Percentiles rank a stretch among this genome's conserved stretches.
Evolutionary conservation across 30 jellyfish, hydroid and myxozoan species (phyloP).

Genomic region (Haliclystus octoradiatus): DNA sequence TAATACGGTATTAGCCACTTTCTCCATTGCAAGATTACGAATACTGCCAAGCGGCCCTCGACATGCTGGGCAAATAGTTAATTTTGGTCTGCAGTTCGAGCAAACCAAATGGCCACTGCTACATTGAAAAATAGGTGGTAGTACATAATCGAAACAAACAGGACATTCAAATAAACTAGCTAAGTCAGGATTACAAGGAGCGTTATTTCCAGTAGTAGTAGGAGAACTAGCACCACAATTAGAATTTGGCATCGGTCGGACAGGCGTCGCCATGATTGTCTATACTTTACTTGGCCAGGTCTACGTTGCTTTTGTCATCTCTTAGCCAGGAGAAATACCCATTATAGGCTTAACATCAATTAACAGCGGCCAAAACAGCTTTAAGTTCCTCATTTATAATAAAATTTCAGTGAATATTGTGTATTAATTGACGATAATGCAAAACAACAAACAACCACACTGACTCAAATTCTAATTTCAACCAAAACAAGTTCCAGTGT

Average conservation of each 20-base stretch:
- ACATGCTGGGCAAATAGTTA: slow-evolving; percentile 96
- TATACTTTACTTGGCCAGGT: too few relatives aligned
- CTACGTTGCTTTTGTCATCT: too few relatives aligned
- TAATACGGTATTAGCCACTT: slow-evolving; percentile 81
- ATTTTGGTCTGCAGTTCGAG: slow-evolving; percentile 90
- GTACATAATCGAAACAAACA: slow-evolving; percentile 91
- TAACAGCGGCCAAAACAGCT: too few relatives aligned
- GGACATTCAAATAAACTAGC: slow-evolving; percentile 99
- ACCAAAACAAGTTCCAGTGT: too few relatives aligned
- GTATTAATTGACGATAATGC: too few relatives aligned
- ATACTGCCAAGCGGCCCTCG: slow-evolving; percentile 99
- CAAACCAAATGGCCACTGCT: slow-evolving; percentile 98
- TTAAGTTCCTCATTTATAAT: too few relatives aligned
- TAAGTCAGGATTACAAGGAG: slow-evolving; percentile 51
- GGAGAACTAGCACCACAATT: slow-evolving; percentile 40
- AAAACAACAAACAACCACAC: too few relatives aligned
- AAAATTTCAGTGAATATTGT: too few relatives aligned
- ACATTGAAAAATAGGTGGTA: slow-evolving; percentile 98
- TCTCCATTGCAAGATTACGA: slow-evolving; percentile 96
- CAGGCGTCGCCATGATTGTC: slow-evolving; percentile 35
- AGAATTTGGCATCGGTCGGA: slow-evolving; percentile 32
- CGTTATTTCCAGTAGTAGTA: slow-evolving; percentile 27
- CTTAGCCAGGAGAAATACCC: too few relatives aligned
- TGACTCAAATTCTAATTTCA: too few relatives aligned
- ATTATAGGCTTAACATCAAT: too few relatives aligned